Percentiles rank a stretch among this genome's conserved stretches.
phyloP scores from a whole-genome alignment of 2,888 invertebrate species.

The Hydrotaea cyrtoneurina region DNA sequence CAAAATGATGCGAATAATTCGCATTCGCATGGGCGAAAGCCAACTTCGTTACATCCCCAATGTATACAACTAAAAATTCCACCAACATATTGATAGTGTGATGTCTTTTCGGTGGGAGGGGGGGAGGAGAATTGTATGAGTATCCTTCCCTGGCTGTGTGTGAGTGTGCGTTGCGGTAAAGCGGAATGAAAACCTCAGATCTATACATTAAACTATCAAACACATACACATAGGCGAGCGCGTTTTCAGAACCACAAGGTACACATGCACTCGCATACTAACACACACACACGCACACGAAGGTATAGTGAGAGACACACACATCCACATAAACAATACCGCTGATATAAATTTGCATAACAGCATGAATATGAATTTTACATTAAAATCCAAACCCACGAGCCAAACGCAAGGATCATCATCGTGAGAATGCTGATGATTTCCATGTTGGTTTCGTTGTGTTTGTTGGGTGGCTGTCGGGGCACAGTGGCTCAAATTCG shows the following conservation, averaged over 20 bases:
- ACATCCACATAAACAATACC: background rate
- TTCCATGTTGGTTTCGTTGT: background rate
- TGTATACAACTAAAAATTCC: background rate
- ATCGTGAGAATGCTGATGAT: constrained; percentile 1
- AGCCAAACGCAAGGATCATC: constrained; percentile 25
- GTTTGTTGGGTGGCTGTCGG: background rate
- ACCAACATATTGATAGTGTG: constrained; percentile 30
- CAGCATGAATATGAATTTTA: constrained; percentile 43
- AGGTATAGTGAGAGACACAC: background rate
- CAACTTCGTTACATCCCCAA: too few relatives aligned
- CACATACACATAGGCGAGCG: background rate
- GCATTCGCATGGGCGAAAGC: too few relatives aligned
- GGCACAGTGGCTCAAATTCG: background rate
- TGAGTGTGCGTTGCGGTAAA: constrained; percentile 10
- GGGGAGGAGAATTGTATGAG: too few relatives aligned
- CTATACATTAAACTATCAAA: constrained; percentile 34
- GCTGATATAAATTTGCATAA: constrained; percentile 39
- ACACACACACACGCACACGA: background rate
- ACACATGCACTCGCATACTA: background rate
- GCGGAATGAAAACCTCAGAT: constrained; percentile 35
- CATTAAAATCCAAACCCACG: constrained; percentile 29
- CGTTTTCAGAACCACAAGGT: background rate
- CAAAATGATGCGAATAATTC: too few relatives aligned
- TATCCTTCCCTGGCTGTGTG: background rate
- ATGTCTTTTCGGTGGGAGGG: background rate